These are phyloP conservation scores for Torymus aiolomorphi DNA, from an alignment of 2,888 invertebrate genomes.

Conservation along the genomic window DNA sequence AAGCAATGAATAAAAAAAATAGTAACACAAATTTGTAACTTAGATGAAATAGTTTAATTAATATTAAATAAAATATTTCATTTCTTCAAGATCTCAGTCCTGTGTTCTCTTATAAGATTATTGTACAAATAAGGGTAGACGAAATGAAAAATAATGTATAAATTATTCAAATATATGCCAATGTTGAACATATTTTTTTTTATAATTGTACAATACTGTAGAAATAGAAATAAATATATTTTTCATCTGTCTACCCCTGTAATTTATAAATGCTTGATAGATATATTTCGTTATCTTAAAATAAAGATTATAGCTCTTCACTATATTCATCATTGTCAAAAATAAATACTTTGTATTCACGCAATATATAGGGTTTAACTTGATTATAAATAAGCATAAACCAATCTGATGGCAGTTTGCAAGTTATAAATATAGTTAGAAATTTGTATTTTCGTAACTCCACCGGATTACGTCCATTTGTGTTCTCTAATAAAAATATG, in stretches of 20 bases:
- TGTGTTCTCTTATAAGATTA: slow-evolving; percentile 13
- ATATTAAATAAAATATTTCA: slow-evolving; percentile 6
- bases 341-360: slow-evolving; percentile 56
- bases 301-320: slow-evolving; percentile 40
- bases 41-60: background rate
- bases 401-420: slow-evolving; percentile 49
- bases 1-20: too few species aligned
- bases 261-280: slow-evolving; percentile 35
- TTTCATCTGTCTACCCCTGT: slow-evolving; percentile 33
- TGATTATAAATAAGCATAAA: slow-evolving; percentile 52
- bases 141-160: slow-evolving; percentile 27
- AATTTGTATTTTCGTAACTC: slow-evolving; percentile 45
- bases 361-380: slow-evolving; percentile 48
- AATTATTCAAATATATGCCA: slow-evolving; percentile 15
- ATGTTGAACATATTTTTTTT: background rate
- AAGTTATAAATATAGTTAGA: slow-evolving; percentile 52
- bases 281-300: slow-evolving; percentile 42
- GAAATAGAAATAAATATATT: slow-evolving; percentile 9
- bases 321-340: slow-evolving; percentile 52
- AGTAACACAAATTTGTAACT: too few species aligned
- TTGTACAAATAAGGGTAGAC: slow-evolving; percentile 36
- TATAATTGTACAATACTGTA: background rate
- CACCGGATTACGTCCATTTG: slow-evolving; percentile 34
- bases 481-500: slow-evolving; percentile 62
- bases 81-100: slow-evolving; percentile 44